phyloP scores from a whole-genome alignment of 2,888 invertebrate genomes.

The Hemithea aestivaria region DNA sequence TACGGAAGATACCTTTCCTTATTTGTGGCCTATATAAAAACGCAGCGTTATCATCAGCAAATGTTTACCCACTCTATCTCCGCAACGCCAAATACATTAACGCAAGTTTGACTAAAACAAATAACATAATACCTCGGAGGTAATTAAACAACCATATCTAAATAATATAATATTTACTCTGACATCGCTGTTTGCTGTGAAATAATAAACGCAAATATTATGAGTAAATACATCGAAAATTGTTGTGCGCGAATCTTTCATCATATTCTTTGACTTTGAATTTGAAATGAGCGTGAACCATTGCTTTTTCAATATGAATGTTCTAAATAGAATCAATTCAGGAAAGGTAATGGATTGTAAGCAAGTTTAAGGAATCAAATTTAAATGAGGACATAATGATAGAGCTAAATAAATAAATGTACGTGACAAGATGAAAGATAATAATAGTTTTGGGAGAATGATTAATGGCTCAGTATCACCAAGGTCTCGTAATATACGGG shows the following conservation, averaged over 20 bases:
- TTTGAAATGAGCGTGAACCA: slow-evolving; percentile 27
- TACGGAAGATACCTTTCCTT: slow-evolving; percentile 36
- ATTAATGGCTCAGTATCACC: slow-evolving; percentile 48
- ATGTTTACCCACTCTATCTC: slow-evolving; percentile 39
- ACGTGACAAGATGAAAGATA: slow-evolving; percentile 39
- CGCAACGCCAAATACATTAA: slow-evolving; percentile 36
- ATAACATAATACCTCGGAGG: slow-evolving; percentile 56
- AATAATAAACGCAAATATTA: slow-evolving; percentile 67
- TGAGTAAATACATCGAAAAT: slow-evolving; percentile 63
- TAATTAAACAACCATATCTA: slow-evolving; percentile 68
- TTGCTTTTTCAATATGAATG: slow-evolving; percentile 25
- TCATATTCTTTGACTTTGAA: slow-evolving; percentile 3
- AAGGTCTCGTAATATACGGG: slow-evolving; percentile 51
- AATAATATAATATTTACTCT: slow-evolving; percentile 65
- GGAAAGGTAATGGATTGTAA: too few species aligned
- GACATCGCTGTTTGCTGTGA: slow-evolving; percentile 59
- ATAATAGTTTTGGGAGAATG: slow-evolving; percentile 49
- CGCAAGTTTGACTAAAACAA: slow-evolving; percentile 47
- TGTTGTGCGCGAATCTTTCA: slow-evolving; percentile 52
- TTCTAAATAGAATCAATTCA: too few species aligned
- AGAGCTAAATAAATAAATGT: slow-evolving; percentile 23
- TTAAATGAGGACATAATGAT: too few species aligned
- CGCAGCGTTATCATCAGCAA: slow-evolving; percentile 45
- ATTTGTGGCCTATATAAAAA: slow-evolving; percentile 47
- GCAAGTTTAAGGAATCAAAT: too few species aligned